phyloP scores from a whole-genome alignment of 2,888 invertebrate genomes.

The Diarsia rubi region DNA sequence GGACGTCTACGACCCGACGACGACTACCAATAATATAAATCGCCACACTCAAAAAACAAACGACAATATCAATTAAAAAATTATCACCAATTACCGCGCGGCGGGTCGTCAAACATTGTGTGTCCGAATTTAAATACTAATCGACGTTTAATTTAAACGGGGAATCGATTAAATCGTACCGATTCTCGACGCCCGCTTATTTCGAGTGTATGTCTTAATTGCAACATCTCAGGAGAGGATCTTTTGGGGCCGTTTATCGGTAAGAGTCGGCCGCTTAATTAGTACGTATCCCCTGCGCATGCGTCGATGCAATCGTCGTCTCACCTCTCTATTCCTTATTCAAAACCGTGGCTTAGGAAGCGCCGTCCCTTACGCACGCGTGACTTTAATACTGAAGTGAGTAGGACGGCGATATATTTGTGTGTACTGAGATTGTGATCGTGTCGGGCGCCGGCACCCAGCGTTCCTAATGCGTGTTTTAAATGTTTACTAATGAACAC shows the following conservation, averaged over 20 bases:
- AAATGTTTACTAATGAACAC: conserved; percentile 91
- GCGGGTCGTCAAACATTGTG: conserved; percentile 81
- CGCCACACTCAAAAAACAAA: conserved; percentile 66
- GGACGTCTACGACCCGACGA: conserved; percentile 55
- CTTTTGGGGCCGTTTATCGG: conserved; percentile 71
- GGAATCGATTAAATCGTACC: conserved; percentile 81
- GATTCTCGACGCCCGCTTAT: conserved; percentile 77
- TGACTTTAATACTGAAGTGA: conserved; percentile 59
- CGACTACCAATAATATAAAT: conserved; percentile 72
- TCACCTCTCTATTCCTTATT: conserved; percentile 86
- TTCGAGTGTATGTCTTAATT: conserved; percentile 83
- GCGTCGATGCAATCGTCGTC: conserved; percentile 84
- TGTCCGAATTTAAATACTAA: conserved; percentile 84
- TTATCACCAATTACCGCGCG: conserved; percentile 84
- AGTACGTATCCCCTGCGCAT: conserved; percentile 84
- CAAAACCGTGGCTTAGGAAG: conserved; percentile 64
- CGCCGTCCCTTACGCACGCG: conserved; percentile 70
- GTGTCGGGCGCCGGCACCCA: conserved; percentile 88
- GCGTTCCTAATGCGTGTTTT: conserved; percentile 88
- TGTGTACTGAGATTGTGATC: conserved; percentile 81
- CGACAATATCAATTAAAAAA: conserved; percentile 83
- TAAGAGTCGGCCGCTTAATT: conserved; percentile 83
- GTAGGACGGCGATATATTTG: conserved; percentile 76
- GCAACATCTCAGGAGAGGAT: conserved; percentile 73
- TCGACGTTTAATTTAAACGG: conserved; percentile 77